Conservation (phyloP, 2,113 vertebrate species). For the Alces alces region DNA sequence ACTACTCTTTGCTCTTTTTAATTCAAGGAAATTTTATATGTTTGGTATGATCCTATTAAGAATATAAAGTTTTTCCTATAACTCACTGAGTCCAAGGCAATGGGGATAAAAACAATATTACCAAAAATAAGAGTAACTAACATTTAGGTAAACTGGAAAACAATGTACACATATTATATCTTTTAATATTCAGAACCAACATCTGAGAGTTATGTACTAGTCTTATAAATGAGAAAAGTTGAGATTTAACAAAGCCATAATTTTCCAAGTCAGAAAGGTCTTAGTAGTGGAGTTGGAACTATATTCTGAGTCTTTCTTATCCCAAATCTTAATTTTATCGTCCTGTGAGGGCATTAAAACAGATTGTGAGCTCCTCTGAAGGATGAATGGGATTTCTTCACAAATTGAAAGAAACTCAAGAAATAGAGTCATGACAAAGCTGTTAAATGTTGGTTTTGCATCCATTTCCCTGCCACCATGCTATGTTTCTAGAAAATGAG, state of each 20-base stretch:
- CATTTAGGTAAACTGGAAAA: background rate
- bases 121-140: background rate
- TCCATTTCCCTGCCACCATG: background rate
- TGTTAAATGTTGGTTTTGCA: background rate
- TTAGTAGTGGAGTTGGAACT: background rate
- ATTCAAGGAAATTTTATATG: background rate
- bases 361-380: background rate
- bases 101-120: background rate
- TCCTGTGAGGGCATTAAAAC: background rate
- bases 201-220: background rate
- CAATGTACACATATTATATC: background rate
- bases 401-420: background rate
- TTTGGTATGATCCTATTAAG: background rate
- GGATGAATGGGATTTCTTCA: background rate
- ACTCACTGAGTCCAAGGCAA: background rate
- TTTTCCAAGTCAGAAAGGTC: background rate
- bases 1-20: background rate
- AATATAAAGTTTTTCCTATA: background rate
- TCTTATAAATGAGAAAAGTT: background rate
- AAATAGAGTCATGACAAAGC: background rate
- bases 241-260: background rate
- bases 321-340: background rate
- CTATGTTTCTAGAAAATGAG: background rate
- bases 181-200: background rate
- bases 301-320: background rate